Percentiles rank a stretch among this genome's conserved stretches.
Conservation (phyloP, 1,140 invertebrate species). For the Papilio glaucus region DNA sequence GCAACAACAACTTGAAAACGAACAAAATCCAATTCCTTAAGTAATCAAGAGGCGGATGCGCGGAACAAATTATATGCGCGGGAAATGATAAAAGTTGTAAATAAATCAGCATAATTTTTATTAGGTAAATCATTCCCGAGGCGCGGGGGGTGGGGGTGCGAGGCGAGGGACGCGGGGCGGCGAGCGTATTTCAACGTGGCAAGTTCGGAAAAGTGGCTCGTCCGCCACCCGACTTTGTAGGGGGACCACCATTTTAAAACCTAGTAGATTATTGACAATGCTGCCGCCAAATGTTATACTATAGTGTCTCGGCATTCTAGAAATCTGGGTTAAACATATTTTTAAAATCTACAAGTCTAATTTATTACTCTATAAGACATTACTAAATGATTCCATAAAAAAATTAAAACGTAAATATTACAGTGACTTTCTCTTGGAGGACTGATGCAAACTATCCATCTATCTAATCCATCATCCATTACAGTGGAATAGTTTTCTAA, state of each 20-base stretch:
- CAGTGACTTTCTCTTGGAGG: not conserved
- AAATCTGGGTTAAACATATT: too few species aligned
- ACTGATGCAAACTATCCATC: too few species aligned
- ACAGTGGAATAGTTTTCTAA: not conserved
- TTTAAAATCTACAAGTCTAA: too few species aligned
- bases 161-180: slow-evolving; percentile 20
- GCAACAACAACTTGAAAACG: slow-evolving; percentile 28
- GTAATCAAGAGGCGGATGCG: slow-evolving; percentile 45
- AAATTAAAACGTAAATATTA: too few species aligned
- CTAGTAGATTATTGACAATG: too few species aligned
- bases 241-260: slow-evolving; percentile 37
- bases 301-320: too few species aligned
- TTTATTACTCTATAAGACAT: too few species aligned
- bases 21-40: slow-evolving; percentile 40
- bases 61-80: slow-evolving; percentile 48
- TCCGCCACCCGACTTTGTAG: slow-evolving; percentile 45
- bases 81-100: slow-evolving; percentile 65
- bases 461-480: too few species aligned
- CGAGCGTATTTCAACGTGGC: slow-evolving; percentile 40
- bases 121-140: slow-evolving; percentile 67
- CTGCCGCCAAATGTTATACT: too few species aligned
- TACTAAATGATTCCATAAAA: too few species aligned
- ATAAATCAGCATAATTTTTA: slow-evolving; percentile 75
- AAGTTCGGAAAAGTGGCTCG: slow-evolving; percentile 55
- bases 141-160: slow-evolving; percentile 38